Evolutionary conservation across 2,888 invertebrate species (phyloP).

Genomic region (Embidobia sp.): DNA sequence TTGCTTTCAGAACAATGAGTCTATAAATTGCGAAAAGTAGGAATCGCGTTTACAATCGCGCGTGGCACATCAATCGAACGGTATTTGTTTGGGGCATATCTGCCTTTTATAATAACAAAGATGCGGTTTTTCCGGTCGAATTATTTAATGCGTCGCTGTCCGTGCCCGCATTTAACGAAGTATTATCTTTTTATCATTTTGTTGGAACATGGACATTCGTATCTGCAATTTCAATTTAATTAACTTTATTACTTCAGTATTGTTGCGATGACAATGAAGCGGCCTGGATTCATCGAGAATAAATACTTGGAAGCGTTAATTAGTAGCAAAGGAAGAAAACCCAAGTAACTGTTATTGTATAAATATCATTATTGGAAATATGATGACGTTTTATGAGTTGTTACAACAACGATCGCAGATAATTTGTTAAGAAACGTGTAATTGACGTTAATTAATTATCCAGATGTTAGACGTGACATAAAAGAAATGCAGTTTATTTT

Average conservation of each 20-base stretch:
- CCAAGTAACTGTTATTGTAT: too few relatives aligned
- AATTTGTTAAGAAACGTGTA: too few relatives aligned
- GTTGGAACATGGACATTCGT: conserved; percentile 1
- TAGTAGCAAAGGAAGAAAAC: too few relatives aligned
- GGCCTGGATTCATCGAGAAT: not conserved
- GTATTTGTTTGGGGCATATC: not conserved
- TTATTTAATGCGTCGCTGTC: conserved; percentile 5
- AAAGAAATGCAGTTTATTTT: too few relatives aligned
- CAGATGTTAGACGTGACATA: too few relatives aligned
- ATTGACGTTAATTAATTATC: too few relatives aligned
- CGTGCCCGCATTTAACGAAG: not conserved
- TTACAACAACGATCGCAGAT: too few relatives aligned
- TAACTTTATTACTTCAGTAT: conserved; percentile 10
- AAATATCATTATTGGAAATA: too few relatives aligned
- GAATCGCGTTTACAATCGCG: not conserved
- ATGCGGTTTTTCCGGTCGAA: conserved; percentile 3
- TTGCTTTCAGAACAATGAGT: too few relatives aligned
- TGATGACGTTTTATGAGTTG: too few relatives aligned
- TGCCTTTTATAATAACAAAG: not conserved
- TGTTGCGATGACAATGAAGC: not conserved
- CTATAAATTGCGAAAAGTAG: not conserved
- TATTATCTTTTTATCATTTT: conserved; percentile 5
- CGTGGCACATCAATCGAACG: not conserved
- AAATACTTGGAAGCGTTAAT: not conserved
- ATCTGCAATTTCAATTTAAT: not conserved